Base-by-base conservation (phyloP, 2,797 vertebrate genomes). In the Phalloptychus januarius region DNA sequence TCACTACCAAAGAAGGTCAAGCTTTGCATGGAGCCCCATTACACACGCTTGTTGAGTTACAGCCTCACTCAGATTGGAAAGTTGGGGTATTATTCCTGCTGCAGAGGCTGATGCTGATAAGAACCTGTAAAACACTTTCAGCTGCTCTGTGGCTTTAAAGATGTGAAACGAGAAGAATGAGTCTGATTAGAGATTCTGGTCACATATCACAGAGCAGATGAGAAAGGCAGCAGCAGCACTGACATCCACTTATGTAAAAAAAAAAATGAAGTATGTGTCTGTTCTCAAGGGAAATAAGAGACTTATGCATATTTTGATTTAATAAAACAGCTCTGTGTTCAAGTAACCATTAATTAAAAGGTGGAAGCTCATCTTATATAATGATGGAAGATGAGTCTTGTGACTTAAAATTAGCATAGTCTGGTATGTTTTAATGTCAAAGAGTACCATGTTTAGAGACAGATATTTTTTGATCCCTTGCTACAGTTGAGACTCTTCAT, bases 121-220 rank as follows among this genome's bases (percentile, higher is more conserved):
- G 67, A 80, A 81, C 54, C 83, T 74, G 76, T 87, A 77, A 85
- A 87, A 79, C 74, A 78, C 71, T 76, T 69, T 77, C 78, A 75
- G 77, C 82, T 79, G 74, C 71, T 85, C 50, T 70, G 65, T 71
- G 36, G 75, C 81, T 79, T 71, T 80, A 79, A 87, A 85, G 61
- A 80, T 84, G 83, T 42, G 72, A 76, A 77, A 40, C 73, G 61
- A 78, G 83, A 88, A 78, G 65, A 81, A 74, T 42, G 80, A 79
- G 79, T 83, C 46, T 69, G 77, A 83, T 69, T 83, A 50, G 10
- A 74, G 73, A 75, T 63, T 79, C 74, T 48, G 52, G 61, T 70
- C 79, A 63, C 77, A 72, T 75, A 74, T 81, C 65, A 48, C 71
- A 74, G 79, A 70, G 73, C 75, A 50, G 61, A 25, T 52, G 61